A percentile compares a stretch with the other conserved stretches of the same genome.
These are phyloP conservation scores for Botia kubotai DNA, from an alignment of 2,797 vertebrate genomes.

Conservation along the genomic window DNA sequence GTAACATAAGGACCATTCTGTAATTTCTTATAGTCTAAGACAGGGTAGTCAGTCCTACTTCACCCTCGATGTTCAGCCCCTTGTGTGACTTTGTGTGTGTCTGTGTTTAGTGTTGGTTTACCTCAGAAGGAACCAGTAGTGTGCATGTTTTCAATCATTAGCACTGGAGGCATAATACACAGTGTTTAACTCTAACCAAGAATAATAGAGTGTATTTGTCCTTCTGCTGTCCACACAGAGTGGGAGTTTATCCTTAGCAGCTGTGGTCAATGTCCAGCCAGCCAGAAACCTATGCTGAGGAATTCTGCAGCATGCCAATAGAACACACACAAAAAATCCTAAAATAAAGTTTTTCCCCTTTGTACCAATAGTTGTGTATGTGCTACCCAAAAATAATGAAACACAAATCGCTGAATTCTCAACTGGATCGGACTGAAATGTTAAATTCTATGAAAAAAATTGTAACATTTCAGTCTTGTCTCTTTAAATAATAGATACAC, in stretches of 20 bases:
- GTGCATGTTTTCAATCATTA: slow-evolving; percentile 65
- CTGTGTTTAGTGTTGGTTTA: slow-evolving; percentile 42
- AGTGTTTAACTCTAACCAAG: slow-evolving; percentile 64
- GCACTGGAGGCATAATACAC: slow-evolving; percentile 57
- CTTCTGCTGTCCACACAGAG: slow-evolving; percentile 2
- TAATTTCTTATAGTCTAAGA: no score
- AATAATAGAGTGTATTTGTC: slow-evolving; percentile 59
- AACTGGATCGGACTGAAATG: background rate
- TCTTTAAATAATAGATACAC: background rate
- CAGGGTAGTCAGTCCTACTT: no score
- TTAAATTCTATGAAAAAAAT: background rate
- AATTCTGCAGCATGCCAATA: slow-evolving; percentile 30
- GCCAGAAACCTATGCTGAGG: slow-evolving; percentile 20
- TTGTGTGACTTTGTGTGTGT: slow-evolving; percentile 36
- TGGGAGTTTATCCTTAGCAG: slow-evolving; percentile 43
- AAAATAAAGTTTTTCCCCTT: background rate
- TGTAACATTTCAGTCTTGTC: background rate
- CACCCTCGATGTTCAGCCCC: no score
- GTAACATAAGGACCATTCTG: no score
- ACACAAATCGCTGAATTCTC: background rate
- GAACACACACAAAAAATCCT: background rate
- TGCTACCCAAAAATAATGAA: background rate
- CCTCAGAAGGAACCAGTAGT: slow-evolving; percentile 22
- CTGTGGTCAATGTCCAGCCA: slow-evolving; percentile 46
- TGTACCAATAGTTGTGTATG: background rate